Conservation (phyloP, 2,797 vertebrate species). For the Meriones psammophilus region DNA sequence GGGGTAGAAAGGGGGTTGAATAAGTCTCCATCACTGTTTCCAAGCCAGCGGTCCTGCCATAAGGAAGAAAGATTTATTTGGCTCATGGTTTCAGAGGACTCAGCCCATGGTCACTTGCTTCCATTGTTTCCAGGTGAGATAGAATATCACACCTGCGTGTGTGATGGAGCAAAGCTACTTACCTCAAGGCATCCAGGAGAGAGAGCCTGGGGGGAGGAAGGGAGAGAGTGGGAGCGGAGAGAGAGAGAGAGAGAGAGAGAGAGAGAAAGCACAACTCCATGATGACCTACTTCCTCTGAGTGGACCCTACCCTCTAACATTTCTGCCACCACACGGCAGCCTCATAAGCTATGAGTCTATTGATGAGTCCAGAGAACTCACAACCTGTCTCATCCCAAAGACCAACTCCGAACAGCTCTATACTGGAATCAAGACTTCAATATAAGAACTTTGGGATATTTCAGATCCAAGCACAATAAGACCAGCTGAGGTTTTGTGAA, state of each 20-base stretch:
- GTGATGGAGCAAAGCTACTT: not conserved
- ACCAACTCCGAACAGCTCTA: not conserved
- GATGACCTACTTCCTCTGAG: not conserved
- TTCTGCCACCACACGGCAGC: not conserved
- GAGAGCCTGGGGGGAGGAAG: accelerated
- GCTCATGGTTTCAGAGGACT: not conserved
- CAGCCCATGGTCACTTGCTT: not conserved
- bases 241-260: not conserved
- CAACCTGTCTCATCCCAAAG: not conserved
- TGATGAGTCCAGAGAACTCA: not conserved
- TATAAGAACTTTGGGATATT: not conserved
- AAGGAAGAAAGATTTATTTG: not conserved
- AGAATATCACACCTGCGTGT: not conserved
- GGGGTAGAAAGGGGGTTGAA: not conserved
- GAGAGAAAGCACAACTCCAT: not conserved
- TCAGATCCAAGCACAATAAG: not conserved
- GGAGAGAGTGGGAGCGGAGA: too few species aligned
- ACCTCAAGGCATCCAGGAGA: not conserved
- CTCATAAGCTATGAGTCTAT: not conserved
- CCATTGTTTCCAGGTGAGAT: not conserved
- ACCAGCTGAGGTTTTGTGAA: not conserved
- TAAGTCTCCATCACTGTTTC: not conserved
- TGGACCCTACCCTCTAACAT: not conserved
- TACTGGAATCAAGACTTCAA: not conserved
- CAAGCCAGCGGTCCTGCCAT: not conserved